A percentile compares a stretch with the other conserved stretches of the same genome.
These are phyloP conservation scores for Zaprionus obscuricornis DNA, from an alignment of 2,888 invertebrate genomes.

Conservation along the genomic window DNA sequence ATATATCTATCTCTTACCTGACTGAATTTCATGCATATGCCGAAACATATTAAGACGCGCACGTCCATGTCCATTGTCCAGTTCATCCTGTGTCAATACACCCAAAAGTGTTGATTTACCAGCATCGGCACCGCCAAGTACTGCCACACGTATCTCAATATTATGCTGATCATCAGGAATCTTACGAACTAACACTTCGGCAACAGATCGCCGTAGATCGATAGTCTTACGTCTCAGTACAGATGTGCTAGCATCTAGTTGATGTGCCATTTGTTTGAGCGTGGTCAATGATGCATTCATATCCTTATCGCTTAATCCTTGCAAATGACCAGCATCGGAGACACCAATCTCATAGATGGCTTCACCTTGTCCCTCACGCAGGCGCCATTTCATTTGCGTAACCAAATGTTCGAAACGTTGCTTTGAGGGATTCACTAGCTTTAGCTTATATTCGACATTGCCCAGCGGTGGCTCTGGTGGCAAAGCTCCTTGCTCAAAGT, in stretches of 20 bases:
- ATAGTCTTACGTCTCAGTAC: constrained; percentile 88
- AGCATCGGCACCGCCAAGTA: constrained; percentile 97
- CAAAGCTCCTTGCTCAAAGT: constrained; percentile 87
- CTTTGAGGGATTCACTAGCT: constrained; percentile 95
- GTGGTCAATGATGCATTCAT: constrained; percentile 94
- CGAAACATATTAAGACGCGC: constrained; percentile 97
- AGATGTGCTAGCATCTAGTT: constrained; percentile 92
- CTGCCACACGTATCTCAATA: constrained; percentile 95
- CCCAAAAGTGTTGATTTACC: constrained; percentile 99
- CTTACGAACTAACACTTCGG: constrained; percentile 95
- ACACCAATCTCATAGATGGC: constrained; percentile 99
- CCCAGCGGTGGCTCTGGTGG: constrained; percentile 97
- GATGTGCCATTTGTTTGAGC: constrained; percentile 93
- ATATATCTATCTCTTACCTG: constrained; percentile 72
- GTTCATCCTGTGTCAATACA: constrained; percentile 96
- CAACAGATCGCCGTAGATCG: constrained; percentile 86
- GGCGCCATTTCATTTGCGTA: constrained; percentile 99
- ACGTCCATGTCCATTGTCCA: constrained; percentile 97
- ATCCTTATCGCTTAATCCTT: constrained; percentile 92
- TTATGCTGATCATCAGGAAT: constrained; percentile 94
- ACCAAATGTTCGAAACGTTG: constrained; percentile 97
- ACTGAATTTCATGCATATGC: constrained; percentile 97
- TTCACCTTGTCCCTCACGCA: constrained; percentile 97
- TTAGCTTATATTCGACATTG: constrained; percentile 98
- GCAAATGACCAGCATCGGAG: constrained; percentile 93